Conservation (phyloP, 2,888 invertebrate species). For the Patella ulyssiponensis region DNA sequence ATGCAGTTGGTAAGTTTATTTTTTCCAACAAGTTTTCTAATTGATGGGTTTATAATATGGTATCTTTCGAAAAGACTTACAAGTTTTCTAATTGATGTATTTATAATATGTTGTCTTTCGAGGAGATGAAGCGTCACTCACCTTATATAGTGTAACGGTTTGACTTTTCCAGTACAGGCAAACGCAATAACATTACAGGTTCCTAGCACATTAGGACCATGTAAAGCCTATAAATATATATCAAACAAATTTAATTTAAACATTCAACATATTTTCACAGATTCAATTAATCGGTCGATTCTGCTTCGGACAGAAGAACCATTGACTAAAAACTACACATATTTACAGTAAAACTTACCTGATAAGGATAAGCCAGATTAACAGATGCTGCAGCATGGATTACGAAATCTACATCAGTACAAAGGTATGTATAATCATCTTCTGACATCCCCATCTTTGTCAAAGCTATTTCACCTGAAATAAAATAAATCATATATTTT, state of each 20-base stretch:
- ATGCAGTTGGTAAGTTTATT: neutral
- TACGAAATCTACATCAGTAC: conserved; percentile 71
- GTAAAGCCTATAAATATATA: conserved; percentile 65
- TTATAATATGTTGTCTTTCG: neutral
- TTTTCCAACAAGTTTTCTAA: neutral
- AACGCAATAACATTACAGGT: conserved; percentile 72
- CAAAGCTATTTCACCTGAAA: conserved; percentile 70
- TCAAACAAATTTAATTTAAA: neutral
- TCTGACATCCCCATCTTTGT: conserved; percentile 71
- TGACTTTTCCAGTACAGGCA: conserved; percentile 71
- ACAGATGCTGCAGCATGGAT: conserved; percentile 73
- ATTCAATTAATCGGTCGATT: too few species aligned
- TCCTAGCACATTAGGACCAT: conserved; percentile 72
- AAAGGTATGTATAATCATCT: conserved; percentile 70
- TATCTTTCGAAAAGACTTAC: neutral
- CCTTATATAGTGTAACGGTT: conserved; percentile 73
- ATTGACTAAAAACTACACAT: too few species aligned
- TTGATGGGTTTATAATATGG: neutral
- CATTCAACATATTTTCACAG: neutral
- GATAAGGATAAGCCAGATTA: conserved; percentile 73
- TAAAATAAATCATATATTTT: neutral
- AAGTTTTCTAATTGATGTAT: neutral
- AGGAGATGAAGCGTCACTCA: conserved; percentile 27
- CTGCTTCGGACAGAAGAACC: too few species aligned
- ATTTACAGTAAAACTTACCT: conserved; percentile 44